Evolutionary conservation across 2,888 invertebrate genomes (phyloP), one percentile per base, ranked within the genome.

Genomic region (Antitype chi): DNA sequence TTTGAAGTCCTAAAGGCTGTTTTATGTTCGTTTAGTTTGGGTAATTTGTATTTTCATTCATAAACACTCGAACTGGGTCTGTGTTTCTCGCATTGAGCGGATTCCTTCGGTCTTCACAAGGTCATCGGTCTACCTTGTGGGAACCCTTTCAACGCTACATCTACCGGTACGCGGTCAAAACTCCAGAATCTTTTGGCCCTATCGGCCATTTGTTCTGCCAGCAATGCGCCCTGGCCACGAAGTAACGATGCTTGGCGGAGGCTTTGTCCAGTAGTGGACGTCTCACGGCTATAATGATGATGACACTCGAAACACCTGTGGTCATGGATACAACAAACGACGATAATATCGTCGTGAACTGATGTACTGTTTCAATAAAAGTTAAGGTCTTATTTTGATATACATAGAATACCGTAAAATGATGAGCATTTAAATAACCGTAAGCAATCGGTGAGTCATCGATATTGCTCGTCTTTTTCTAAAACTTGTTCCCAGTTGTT

Each of bases 1-100:
- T 38, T 78, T 74, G 17, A 47, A 72, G 68, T 49, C 38, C 17
- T 53, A 28, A 32, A 17, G 49, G 28, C 15, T 28, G 20, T 63
- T 64, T 23, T 32, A 47, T 25, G 20, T 63, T 17, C 17, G 15
- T 66, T 66, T n/a, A 9, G 32, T 52, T 57, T 2, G 28, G 8
- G n/a, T 68, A 32, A 23, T 32, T 5, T 20, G 20, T 55, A 55
- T 63, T 47, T 75, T 74, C 13, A 4, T 60, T 74, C 13, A 13
- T 28, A n/a, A 0, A 47, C 8, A 17, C 13, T 59, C 13, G 9
- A 43, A 43, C 66, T 1, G 4, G 25, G 25, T 64, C 3, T 64
- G 25, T 7, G 20, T 2, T 64, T 47, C 11, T 25, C 25, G 25
- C 4, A 47, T 66, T 32, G 23, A 23, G 23, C 32, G 23, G 7